Percentiles rank a stretch among this genome's conserved stretches.
Conservation (phyloP, 2,113 vertebrate species). For the Lampris megalopsis region DNA sequence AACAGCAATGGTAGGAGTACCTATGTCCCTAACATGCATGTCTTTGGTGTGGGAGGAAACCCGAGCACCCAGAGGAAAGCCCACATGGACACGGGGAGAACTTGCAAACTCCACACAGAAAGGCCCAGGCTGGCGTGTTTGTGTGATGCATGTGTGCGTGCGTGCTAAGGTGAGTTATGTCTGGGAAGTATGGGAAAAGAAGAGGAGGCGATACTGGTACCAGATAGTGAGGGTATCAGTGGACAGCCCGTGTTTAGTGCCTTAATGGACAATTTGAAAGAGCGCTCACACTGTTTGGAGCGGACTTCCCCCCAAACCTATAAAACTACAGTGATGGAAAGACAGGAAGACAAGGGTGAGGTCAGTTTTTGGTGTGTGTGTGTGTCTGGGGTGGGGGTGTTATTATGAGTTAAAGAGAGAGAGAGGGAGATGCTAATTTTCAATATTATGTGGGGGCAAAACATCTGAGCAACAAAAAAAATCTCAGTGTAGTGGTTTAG, state of each 20-base stretch:
- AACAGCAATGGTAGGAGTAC: too few species aligned
- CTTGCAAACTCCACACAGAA: too few species aligned
- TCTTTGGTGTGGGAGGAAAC: too few species aligned
- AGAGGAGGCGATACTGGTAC: constrained; percentile 63
- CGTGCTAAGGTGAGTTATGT: not conserved
- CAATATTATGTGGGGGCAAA: not conserved
- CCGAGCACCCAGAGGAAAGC: too few species aligned
- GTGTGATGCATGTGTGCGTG: not conserved
- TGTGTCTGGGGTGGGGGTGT: constrained; percentile 5
- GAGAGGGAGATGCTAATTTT: not conserved
- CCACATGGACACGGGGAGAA: too few species aligned
- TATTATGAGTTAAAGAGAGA: too few species aligned
- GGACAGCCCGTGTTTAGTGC: constrained; percentile 70
- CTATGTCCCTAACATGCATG: too few species aligned
- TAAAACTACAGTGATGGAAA: constrained; percentile 66
- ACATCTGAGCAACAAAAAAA: constrained; percentile 4
- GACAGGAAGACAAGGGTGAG: constrained; percentile 35
- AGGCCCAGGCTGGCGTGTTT: too few species aligned
- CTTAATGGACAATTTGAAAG: constrained; percentile 75
- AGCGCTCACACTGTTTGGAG: constrained; percentile 87
- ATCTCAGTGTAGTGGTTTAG: too few species aligned
- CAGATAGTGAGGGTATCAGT: constrained; percentile 70
- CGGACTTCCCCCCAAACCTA: constrained; percentile 72
- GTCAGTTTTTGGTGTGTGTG: constrained; percentile 41
- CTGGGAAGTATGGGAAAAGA: constrained; percentile 69